phyloP scores from a whole-genome alignment of 2,113 vertebrate genomes.

The Narcine bancroftii region DNA sequence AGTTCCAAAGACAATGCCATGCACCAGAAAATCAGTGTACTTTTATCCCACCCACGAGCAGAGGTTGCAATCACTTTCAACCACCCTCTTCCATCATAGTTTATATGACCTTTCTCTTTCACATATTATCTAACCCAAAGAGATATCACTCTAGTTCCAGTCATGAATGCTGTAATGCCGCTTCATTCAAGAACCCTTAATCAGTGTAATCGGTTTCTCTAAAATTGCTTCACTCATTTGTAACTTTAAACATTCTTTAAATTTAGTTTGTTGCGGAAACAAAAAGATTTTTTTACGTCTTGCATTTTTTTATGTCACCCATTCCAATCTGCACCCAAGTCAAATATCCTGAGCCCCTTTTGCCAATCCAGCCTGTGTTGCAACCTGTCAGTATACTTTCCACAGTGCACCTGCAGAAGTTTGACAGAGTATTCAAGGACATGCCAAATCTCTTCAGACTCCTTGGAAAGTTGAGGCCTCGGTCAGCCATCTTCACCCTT shows the following conservation, averaged over 20 bases:
- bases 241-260: background rate
- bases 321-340: background rate
- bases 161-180: background rate
- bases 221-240: background rate
- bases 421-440: too few relatives aligned
- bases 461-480: too few relatives aligned
- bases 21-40: background rate
- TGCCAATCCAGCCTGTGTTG: background rate
- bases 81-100: background rate
- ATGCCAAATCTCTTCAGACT: too few relatives aligned
- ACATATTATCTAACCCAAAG: too few relatives aligned
- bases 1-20: background rate
- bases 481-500: too few relatives aligned
- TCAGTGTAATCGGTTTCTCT: background rate
- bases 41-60: too few relatives aligned
- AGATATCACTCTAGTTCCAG: background rate
- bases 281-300: background rate
- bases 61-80: background rate
- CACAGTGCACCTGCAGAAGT: too few relatives aligned
- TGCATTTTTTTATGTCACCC: too few relatives aligned
- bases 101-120: background rate
- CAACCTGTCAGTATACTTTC: too few relatives aligned
- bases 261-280: background rate
- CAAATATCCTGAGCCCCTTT: background rate
- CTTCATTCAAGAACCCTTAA: background rate